Evolutionary conservation across 2,888 invertebrate species (phyloP), one percentile per base, ranked within the genome.

Genomic region (Plutella xylostella): DNA sequence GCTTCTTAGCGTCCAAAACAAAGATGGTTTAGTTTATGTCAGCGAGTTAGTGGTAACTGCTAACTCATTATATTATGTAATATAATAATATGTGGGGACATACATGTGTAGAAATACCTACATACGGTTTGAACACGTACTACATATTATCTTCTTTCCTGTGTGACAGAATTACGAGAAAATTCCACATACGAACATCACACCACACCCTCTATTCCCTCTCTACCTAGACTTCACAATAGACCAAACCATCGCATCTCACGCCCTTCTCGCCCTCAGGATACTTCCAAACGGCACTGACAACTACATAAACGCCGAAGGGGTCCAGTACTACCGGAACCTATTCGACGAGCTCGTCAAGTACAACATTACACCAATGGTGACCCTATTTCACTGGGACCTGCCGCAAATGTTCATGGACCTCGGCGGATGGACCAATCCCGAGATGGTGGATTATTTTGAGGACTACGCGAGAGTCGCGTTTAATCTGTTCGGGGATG

Each of bases 261-360:
- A n/a, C n/a, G 18, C 19, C 15, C 20, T 22, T 35, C 41, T 47
- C 33, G 37, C 47, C 45, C 40, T 28, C 66, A 83, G 94, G 43
- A 79, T 94, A 43, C 72, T 93, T 51, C 92, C 93, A 0, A 84
- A 84, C 20, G 93, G 92, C 20, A 86, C 86, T 31, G 83, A 86
- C 52, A 87, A 89, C 57, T 64, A 85, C 30, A 77, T 93, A 42
- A 95, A 89, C 65, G 72, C 85, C 46, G 86, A 86, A 4, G 94
- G 92, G 18, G 82, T 91, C 1, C 73, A 85, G 42, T 92, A 93
- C 71, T 95, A 95, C 67, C 89, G 90, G 48, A 86, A 86, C 45
- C 61, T 95, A 35, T 90, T 94, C 45, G 82, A 92, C 61, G 90
- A 87, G 54, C 79, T 94, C 17, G 53, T 89, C 19, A 85, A 75